Percentiles rank a stretch among this genome's conserved stretches.
These are phyloP conservation scores for Philaethria dido DNA, from an alignment of 2,888 invertebrate genomes.

Conservation along the genomic window DNA sequence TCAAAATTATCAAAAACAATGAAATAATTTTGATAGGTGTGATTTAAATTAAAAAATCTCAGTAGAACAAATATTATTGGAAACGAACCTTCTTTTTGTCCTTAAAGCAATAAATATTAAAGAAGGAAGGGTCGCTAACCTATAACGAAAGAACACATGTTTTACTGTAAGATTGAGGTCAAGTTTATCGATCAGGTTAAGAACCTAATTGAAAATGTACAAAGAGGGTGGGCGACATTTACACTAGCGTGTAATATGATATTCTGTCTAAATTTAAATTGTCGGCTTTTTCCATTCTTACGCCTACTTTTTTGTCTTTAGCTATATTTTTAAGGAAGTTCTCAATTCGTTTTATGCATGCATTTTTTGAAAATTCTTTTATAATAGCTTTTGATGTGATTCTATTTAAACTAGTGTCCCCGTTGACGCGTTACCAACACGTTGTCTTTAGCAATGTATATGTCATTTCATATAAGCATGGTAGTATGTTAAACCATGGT, in stretches of 20 bases:
- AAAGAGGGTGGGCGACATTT: neutral
- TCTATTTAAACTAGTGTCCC: too few relatives aligned
- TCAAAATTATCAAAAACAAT: too few relatives aligned
- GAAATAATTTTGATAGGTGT: too few relatives aligned
- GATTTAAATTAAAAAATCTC: too few relatives aligned
- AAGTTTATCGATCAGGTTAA: constrained; percentile 11
- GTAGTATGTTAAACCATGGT: too few relatives aligned
- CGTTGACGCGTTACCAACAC: too few relatives aligned
- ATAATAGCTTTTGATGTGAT: too few relatives aligned
- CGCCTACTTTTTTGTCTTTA: neutral
- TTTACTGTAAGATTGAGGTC: constrained; percentile 9
- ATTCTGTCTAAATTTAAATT: neutral
- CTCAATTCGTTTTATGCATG: too few relatives aligned
- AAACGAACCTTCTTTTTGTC: neutral
- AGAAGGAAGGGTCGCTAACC: neutral
- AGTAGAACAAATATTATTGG: neutral
- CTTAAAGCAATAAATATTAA: neutral
- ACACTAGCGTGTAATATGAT: neutral
- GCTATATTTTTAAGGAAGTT: neutral
- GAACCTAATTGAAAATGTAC: constrained; percentile 5
- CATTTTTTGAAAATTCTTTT: too few relatives aligned
- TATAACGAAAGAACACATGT: constrained; percentile 5
- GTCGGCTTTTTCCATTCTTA: neutral
- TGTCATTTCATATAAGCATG: too few relatives aligned
- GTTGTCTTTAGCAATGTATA: too few relatives aligned